Percentiles rank a stretch among this genome's conserved stretches.
These are phyloP conservation scores for Dendrolimus kikuchii DNA, from an alignment of 1,140 invertebrate genomes.

Conservation along the genomic window DNA sequence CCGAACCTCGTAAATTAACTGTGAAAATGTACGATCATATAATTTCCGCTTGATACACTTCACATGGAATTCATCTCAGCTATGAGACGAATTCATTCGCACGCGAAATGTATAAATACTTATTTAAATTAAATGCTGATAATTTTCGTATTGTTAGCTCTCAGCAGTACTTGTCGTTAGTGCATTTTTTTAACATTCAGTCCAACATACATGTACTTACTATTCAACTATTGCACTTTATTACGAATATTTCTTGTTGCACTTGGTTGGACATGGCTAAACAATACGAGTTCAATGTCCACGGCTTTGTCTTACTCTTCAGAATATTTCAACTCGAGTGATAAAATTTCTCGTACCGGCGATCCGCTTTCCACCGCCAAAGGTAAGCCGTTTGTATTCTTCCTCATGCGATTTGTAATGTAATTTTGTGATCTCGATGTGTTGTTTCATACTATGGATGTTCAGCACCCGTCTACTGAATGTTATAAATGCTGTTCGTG, in stretches of 20 bases:
- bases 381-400: constrained; percentile 45
- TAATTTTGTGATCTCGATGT: constrained; percentile 8
- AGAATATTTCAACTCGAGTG: constrained; percentile 42
- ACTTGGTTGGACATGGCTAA: constrained; percentile 15
- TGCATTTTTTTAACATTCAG: no score
- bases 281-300: constrained; percentile 42
- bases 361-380: constrained; percentile 19
- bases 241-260: no score
- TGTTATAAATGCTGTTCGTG: no score
- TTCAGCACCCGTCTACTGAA: not conserved
- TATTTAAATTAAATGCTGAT: no score
- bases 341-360: constrained; percentile 33
- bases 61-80: no score
- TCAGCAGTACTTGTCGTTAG: no score
- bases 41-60: no score
- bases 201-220: no score
- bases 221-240: no score
- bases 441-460: constrained; percentile 8
- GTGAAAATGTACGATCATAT: not conserved
- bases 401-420: constrained; percentile 5
- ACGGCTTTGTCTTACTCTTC: constrained; percentile 39
- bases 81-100: no score
- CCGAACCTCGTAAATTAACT: not conserved
- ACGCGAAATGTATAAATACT: not conserved
- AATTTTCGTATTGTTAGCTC: no score